phyloP scores from a whole-genome alignment of 2,113 vertebrate species.

The Hippoglossus stenolepis region DNA sequence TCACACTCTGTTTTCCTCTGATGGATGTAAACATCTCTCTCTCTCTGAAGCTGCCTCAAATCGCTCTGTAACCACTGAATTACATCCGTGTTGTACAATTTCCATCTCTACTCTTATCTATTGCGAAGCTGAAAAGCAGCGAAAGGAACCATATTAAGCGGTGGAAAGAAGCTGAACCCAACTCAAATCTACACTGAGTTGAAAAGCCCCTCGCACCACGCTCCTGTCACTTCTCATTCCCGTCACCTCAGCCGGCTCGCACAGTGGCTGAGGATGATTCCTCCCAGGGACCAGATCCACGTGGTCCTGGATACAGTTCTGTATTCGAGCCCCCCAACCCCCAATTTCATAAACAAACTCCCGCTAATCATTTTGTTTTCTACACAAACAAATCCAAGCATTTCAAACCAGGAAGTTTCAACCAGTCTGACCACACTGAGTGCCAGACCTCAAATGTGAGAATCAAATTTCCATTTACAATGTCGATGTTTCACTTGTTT shows the following conservation, averaged over 20 bases:
- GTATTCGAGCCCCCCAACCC: neutral
- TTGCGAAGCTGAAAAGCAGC: neutral
- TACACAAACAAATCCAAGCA: conserved; percentile 22
- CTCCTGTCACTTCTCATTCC: conserved; percentile 30
- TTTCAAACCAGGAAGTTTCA: conserved; percentile 3
- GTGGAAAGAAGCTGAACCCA: conserved; percentile 14
- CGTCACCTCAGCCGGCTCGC: conserved; percentile 21
- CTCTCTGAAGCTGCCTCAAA: neutral
- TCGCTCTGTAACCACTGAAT: neutral
- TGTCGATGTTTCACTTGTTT: neutral
- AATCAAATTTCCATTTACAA: conserved; percentile 10
- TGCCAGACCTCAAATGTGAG: neutral
- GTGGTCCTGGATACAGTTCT: neutral
- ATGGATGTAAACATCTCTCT: too few relatives aligned
- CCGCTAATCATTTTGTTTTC: conserved; percentile 22
- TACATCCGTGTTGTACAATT: neutral
- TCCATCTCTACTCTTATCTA: neutral
- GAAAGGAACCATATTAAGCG: neutral
- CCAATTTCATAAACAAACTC: conserved; percentile 18
- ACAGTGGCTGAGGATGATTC: neutral
- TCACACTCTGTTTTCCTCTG: neutral
- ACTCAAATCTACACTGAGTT: conserved; percentile 13
- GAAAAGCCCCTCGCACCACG: neutral
- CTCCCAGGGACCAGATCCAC: conserved; percentile 11
- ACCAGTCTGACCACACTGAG: conserved; percentile 22